Evolutionary conservation across 2,888 invertebrate genomes (phyloP).

Genomic region (Tyria jacobaeae): DNA sequence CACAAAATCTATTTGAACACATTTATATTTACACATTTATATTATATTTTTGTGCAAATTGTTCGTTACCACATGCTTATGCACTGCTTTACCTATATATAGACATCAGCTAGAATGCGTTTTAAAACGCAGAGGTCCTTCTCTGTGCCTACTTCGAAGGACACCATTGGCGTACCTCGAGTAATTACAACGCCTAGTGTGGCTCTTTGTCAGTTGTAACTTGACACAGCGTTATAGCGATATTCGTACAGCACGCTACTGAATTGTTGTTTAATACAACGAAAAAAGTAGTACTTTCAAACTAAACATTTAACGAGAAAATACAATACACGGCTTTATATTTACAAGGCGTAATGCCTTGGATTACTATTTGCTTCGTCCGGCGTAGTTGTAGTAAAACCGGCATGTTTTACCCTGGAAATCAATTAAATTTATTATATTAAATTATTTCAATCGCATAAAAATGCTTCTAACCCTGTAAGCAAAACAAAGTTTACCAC

Average conservation of each 20-base stretch:
- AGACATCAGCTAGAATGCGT: constrained; percentile 90
- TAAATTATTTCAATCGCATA: constrained; percentile 3
- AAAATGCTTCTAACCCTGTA: constrained; percentile 1
- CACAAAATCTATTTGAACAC: constrained; percentile 22
- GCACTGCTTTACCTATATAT: constrained; percentile 65
- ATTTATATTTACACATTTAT: too few species aligned
- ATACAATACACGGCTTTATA: not conserved
- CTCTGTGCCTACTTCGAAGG: constrained; percentile 96
- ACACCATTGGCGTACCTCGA: constrained; percentile 85
- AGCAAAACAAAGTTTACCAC: constrained; percentile 14
- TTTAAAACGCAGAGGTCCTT: constrained; percentile 97
- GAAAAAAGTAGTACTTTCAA: not conserved
- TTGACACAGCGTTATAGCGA: not conserved
- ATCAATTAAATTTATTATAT: constrained; percentile 5
- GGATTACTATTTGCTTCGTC: too few species aligned
- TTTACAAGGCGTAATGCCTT: too few species aligned
- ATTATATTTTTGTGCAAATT: constrained; percentile 46
- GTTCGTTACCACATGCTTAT: constrained; percentile 52
- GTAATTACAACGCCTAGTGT: constrained; percentile 54
- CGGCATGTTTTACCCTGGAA: constrained; percentile 13
- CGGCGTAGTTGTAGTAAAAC: not conserved
- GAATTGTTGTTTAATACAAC: constrained; percentile 1
- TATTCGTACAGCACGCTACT: not conserved
- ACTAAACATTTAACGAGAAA: not conserved
- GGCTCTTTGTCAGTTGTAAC: not conserved